Percentiles rank a stretch among this genome's conserved stretches.
Conservation (phyloP, 2,888 invertebrate genomes). For the Altica lythri region DNA sequence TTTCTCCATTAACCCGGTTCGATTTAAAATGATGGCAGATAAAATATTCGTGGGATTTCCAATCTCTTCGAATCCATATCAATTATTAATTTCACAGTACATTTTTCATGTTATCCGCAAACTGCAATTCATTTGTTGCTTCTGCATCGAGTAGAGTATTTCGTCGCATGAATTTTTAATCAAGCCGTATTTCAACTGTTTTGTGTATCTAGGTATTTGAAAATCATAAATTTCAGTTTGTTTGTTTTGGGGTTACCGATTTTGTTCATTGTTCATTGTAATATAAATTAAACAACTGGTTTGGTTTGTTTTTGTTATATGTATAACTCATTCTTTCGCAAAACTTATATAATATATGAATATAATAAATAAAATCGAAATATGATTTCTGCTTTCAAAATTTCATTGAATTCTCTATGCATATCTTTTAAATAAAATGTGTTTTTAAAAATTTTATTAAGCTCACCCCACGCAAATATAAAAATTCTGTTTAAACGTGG, state of each 20-base stretch:
- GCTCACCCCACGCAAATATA: no score
- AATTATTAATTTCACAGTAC: slow-evolving; percentile 4
- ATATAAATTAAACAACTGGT: slow-evolving; percentile 13
- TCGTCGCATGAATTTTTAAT: slow-evolving; percentile 10
- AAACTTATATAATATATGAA: no score
- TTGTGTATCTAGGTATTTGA: slow-evolving; percentile 5
- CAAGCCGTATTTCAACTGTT: slow-evolving; percentile 12
- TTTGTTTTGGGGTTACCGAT: slow-evolving; percentile 3
- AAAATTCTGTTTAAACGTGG: no score
- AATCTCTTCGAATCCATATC: not conserved
- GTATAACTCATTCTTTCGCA: not conserved
- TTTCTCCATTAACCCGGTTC: no score
- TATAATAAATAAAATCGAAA: no score
- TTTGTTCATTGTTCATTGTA: slow-evolving; percentile 7
- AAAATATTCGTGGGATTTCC: not conserved
- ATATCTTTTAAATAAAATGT: no score
- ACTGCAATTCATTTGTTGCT: slow-evolving; percentile 13
- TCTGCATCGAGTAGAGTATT: not conserved
- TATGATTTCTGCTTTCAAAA: no score
- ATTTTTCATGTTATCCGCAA: slow-evolving; percentile 5
- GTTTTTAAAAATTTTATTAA: no score
- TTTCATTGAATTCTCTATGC: no score
- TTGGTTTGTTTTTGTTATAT: not conserved
- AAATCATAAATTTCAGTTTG: slow-evolving; percentile 3
- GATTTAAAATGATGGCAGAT: not conserved